These are phyloP conservation scores for Prorops nasuta DNA, from an alignment of 1,140 invertebrate species.

Conservation along the genomic window DNA sequence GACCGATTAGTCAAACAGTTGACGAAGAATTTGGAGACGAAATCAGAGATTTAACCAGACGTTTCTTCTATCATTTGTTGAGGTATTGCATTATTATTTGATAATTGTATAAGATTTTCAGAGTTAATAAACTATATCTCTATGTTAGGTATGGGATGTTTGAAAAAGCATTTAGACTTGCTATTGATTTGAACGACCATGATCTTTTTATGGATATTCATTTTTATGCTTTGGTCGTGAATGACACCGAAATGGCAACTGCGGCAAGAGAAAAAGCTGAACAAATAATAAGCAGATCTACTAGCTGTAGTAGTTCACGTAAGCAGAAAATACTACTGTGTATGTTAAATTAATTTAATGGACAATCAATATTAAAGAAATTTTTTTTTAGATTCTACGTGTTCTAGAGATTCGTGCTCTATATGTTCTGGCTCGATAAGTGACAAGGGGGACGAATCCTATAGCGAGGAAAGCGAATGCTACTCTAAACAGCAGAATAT, in stretches of 20 bases:
- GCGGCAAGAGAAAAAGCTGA: slow-evolving; percentile 75
- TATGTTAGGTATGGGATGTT: slow-evolving; percentile 69
- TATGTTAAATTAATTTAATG: neutral
- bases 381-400: slow-evolving; percentile 56
- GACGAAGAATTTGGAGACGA: slow-evolving; percentile 72
- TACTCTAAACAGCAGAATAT: slow-evolving; percentile 34
- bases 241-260: slow-evolving; percentile 68
- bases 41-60: slow-evolving; percentile 70
- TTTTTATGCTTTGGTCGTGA: slow-evolving; percentile 70
- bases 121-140: neutral
- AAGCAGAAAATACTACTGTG: slow-evolving; percentile 25
- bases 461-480: slow-evolving; percentile 45
- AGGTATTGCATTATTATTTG: slow-evolving; percentile 51
- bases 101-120: neutral
- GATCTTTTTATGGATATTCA: slow-evolving; percentile 84
- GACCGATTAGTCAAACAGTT: slow-evolving; percentile 65
- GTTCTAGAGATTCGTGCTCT: slow-evolving; percentile 59
- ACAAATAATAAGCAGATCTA: slow-evolving; percentile 61
- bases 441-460: slow-evolving; percentile 50
- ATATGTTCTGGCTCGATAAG: slow-evolving; percentile 56
- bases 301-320: slow-evolving; percentile 59
- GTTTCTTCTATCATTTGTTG: slow-evolving; percentile 78
- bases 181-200: slow-evolving; percentile 78
- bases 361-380: neutral
- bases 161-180: slow-evolving; percentile 83